A percentile compares a stretch with the other conserved stretches of the same genome.
phyloP scores from a whole-genome alignment of 2,888 invertebrate species.

The Caenorhabditis macrosperma region DNA sequence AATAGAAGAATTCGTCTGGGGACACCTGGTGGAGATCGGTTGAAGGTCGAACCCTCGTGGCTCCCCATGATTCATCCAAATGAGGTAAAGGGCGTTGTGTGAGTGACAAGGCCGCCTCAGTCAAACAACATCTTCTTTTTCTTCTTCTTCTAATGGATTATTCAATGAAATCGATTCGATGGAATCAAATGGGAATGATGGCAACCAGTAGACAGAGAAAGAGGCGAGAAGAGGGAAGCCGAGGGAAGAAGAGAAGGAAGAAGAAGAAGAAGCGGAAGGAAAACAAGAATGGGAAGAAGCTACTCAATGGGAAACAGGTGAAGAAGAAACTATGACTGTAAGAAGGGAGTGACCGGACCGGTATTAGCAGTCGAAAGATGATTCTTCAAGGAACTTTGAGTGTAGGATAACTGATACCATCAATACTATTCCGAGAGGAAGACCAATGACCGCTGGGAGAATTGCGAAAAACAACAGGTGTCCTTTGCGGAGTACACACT shows the following conservation, averaged over 20 bases:
- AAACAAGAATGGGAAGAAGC: constrained; percentile 8
- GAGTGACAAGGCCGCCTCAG: constrained; percentile 34
- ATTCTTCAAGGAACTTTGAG: neutral
- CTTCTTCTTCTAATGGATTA: constrained; percentile 23
- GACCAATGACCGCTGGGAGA: neutral
- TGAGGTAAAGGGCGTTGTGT: neutral
- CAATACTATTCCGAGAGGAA: constrained; percentile 3
- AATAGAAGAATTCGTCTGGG: neutral
- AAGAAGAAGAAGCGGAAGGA: neutral
- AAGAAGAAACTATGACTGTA: neutral
- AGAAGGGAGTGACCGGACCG: constrained; percentile 16
- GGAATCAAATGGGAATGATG: constrained; percentile 38
- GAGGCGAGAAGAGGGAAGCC: neutral
- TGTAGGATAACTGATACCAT: neutral
- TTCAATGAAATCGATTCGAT: constrained; percentile 26
- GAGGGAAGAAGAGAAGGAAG: neutral
- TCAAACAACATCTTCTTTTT: neutral
- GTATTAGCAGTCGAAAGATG: neutral
- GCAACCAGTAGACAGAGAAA: constrained; percentile 20
- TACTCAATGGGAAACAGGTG: constrained; percentile 13
- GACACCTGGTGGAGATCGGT: constrained; percentile 5
- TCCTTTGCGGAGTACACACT: neutral
- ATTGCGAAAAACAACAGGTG: constrained; percentile 9
- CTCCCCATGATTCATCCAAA: constrained; percentile 37
- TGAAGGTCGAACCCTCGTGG: constrained; percentile 10